Base-by-base conservation (phyloP, 2,888 invertebrate genomes). In the Gerris lacustris region DNA sequence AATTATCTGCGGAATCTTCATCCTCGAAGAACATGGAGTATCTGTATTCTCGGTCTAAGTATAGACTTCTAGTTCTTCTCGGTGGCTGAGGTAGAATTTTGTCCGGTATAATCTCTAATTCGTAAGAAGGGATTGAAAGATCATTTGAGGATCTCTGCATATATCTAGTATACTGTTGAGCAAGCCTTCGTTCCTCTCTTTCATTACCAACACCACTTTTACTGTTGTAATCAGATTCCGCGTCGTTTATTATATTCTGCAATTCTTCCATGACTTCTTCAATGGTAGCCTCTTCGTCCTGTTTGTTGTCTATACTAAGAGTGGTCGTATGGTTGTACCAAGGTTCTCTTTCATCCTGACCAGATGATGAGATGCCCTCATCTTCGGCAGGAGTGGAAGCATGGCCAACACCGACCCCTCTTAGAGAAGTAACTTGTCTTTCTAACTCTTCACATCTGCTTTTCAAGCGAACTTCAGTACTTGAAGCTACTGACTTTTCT, bases 251-350 rank as follows among this genome's bases (percentile, higher is more conserved):
- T 73, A 93, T 92, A 77, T 91, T 92, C 74, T 89, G 85, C 62
- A 93, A 80, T 79, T 92, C 92, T 80, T 91, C 91, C 77, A 93
- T 92, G 2, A 92, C 92, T 80, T 92, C 92, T 77, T 92, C 92
- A 73, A 93, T 92, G 4, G 92, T 92, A 0, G 91, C 89, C 80
- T 91, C 90, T 71, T 88, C 74, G 47, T 74, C 74, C n/a, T 6
- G 82, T 83, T 63, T 82, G 66, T 75, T 72, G 5, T 80, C 79
- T 76, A 83, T 84, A 77, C 86, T 84, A 4, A 83, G 82, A 73
- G 83, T 84, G 76, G 84, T 86, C 67, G 86, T 82, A 79, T 87
- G 86, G 77, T 86, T 87, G 2, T 86, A 83, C 79, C 85, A 82
- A 0, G 86, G 82, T 74, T 86, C 85, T 73, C 84, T 81, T 78